These are phyloP conservation scores for Lasius fuliginosus DNA, from an alignment of 2,888 invertebrate genomes.

Conservation along the genomic window DNA sequence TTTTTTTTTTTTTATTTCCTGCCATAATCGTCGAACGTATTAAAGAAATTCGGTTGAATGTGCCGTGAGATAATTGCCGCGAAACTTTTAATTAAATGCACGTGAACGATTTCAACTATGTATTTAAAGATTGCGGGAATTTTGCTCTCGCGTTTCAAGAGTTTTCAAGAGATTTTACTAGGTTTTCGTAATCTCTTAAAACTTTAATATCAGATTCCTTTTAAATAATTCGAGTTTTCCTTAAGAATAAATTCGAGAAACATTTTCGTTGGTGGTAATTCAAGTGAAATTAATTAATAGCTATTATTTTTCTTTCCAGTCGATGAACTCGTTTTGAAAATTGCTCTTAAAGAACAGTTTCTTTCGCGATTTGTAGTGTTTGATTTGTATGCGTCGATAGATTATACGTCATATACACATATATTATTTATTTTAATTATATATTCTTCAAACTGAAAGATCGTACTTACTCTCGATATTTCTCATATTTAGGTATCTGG, in stretches of 20 bases:
- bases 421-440: not conserved
- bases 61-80: constrained; percentile 12
- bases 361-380: not conserved
- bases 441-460: not conserved
- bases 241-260: not conserved
- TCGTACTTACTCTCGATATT: constrained; percentile 9
- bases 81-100: constrained; percentile 49
- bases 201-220: not conserved
- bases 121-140: constrained; percentile 26
- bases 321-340: not conserved
- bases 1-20: constrained; percentile 13
- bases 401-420: not conserved
- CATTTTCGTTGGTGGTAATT: not conserved
- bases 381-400: not conserved
- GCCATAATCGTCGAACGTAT: constrained; percentile 17
- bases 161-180: not conserved
- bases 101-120: constrained; percentile 14
- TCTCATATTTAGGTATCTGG: not conserved
- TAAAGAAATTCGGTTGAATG: constrained; percentile 24
- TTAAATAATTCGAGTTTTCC: constrained; percentile 9
- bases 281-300: not conserved
- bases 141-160: constrained; percentile 1
- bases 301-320: not conserved
- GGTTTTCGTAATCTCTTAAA: not conserved
- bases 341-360: not conserved